Conservation (phyloP, 1,140 invertebrate genomes). For the Cecropterus lyciades region DNA sequence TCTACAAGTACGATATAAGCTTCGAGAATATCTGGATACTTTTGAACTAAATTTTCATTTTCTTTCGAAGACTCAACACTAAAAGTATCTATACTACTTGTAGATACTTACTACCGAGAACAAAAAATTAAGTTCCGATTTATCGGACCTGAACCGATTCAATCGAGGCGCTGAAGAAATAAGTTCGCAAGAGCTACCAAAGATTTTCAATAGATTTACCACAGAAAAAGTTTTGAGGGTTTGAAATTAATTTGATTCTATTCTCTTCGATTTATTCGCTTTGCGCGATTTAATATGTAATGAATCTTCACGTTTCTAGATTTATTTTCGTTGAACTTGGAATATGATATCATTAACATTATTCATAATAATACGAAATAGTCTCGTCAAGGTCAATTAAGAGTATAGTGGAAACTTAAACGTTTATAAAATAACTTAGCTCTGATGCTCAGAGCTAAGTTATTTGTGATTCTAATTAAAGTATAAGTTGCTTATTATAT, state of each 20-base stretch:
- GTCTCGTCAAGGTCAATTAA: too few relatives aligned
- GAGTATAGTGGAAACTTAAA: too few relatives aligned
- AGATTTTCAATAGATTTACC: conserved; percentile 40
- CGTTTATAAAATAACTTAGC: too few relatives aligned
- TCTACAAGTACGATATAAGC: neutral
- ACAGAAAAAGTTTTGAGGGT: conserved; percentile 33
- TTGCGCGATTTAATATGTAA: conserved; percentile 9
- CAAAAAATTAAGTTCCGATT: conserved; percentile 46
- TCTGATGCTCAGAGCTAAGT: too few relatives aligned
- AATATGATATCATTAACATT: too few relatives aligned
- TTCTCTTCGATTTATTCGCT: conserved; percentile 30
- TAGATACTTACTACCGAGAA: conserved; percentile 17
- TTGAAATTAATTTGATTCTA: conserved; percentile 39
- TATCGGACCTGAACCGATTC: conserved; percentile 42
- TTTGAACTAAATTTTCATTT: conserved; percentile 28
- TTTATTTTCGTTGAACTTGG: too few relatives aligned
- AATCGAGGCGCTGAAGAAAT: conserved; percentile 40
- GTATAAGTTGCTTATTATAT: too few relatives aligned
- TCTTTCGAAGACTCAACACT: conserved; percentile 10
- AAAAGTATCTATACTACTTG: conserved; percentile 28
- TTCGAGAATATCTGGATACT: conserved; percentile 6
- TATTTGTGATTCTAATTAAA: too few relatives aligned
- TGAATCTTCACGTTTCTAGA: conserved; percentile 3
- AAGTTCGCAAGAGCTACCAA: conserved; percentile 41
- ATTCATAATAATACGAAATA: too few relatives aligned